Percentiles rank a stretch among this genome's conserved stretches.
Evolutionary conservation across 1,140 invertebrate genomes (phyloP).

Genomic region (Drosophila parvula): DNA sequence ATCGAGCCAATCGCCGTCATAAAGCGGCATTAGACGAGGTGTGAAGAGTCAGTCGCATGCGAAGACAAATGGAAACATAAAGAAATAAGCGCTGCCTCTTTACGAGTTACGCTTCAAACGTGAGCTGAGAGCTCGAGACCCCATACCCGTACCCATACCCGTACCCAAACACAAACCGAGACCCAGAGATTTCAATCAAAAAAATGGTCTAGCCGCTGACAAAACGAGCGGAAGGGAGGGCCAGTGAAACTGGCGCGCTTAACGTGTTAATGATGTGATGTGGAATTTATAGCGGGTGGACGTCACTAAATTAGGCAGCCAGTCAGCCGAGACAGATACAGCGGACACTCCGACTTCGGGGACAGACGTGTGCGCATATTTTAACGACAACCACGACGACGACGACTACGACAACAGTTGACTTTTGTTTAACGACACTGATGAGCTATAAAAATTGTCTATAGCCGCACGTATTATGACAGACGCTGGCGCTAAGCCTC

Average conservation of each 20-base stretch:
- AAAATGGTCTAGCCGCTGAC: constrained; percentile 61
- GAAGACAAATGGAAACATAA: constrained; percentile 59
- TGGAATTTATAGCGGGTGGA: constrained; percentile 79
- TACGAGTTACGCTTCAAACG: constrained; percentile 65
- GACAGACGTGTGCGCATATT: constrained; percentile 56
- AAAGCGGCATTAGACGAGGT: constrained; percentile 63
- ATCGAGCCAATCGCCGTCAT: constrained; percentile 52
- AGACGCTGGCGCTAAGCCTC: constrained; percentile 61
- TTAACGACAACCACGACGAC: constrained; percentile 39
- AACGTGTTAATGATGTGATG: constrained; percentile 80
- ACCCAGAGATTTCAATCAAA: constrained; percentile 75
- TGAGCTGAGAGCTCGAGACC: constrained; percentile 47
- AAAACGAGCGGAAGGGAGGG: constrained; percentile 6
- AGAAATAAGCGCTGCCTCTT: constrained; percentile 58
- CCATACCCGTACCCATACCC: constrained; percentile 10
- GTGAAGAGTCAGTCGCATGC: constrained; percentile 59
- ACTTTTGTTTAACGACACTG: constrained; percentile 68
- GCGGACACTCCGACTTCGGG: constrained; percentile 1
- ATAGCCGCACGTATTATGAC: constrained; percentile 70
- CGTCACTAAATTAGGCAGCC: constrained; percentile 70
- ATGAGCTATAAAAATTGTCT: constrained; percentile 76
- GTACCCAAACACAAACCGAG: constrained; percentile 7
- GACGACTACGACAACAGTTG: constrained; percentile 31
- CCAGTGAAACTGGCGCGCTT: constrained; percentile 53
- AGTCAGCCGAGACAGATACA: constrained; percentile 26